Evolutionary conservation across 2,888 invertebrate genomes (phyloP), one percentile per base, ranked within the genome.

Genomic region (Tromatobia lineatoria): DNA sequence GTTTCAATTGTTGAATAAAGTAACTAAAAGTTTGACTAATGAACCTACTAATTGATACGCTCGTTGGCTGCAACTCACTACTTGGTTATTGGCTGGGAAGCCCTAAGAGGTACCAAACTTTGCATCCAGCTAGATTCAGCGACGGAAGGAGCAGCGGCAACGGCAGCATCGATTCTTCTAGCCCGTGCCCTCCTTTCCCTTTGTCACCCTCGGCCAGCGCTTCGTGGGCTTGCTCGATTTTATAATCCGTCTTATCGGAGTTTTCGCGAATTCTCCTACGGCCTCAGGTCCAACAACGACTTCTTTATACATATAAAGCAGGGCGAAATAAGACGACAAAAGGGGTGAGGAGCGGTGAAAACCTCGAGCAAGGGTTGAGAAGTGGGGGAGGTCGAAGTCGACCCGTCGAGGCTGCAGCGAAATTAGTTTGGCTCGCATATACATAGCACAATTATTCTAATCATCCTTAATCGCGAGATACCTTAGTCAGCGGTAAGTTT

Each of bases 401-500:
- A 45, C 70, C 42, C 50, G 54, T 18, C 52, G 66, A 47, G 47
- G 66, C 67, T 57, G 75, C 42, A 66, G 57, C 75, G 38, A 79
- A 82, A 82, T 81, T 81, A 85, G 82, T 81, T 82, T 79, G 78
- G 81, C 82, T 77, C 75, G 84, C 84, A 85, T 85, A 82, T 85
- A 85, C 82, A 85, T 81, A 70, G 82, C 79, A 67, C 79, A 82
- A 85, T 82, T 85, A 85, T 85, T 85, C 81, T 85, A 85, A 85
- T 85, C 74, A 82, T 85, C 71, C 85, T 85, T 85, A 85, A 85
- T 85, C 85, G 85, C 52, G 75, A 67, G 67, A 67, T 52, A 54
- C 71, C 85, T 85, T 85, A 82, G 75, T 85, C 85, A 76, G 85
- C 85, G 42, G 70, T 73, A 54, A 80, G 67, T 76, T 81, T 67